Evolutionary conservation across 2,113 vertebrate genomes (phyloP).

Genomic region (Hemiprocne comata): DNA sequence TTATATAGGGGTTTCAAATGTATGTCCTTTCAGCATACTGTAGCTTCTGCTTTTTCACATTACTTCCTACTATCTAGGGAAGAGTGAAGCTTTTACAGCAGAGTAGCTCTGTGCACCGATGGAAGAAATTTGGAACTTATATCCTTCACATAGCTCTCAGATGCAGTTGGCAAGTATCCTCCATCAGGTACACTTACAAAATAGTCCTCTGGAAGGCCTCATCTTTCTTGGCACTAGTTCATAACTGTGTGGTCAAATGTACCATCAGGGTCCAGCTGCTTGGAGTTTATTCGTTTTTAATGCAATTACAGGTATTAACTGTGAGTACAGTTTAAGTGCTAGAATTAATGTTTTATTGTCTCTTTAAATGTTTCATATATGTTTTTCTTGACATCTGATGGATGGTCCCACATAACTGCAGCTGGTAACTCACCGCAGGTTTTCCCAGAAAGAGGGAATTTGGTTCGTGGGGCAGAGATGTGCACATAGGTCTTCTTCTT

Average conservation of each 20-base stretch:
- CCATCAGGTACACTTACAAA: background rate
- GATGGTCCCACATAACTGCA: background rate
- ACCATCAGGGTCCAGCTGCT: accelerated
- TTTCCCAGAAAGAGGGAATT: background rate
- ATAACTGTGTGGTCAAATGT: background rate
- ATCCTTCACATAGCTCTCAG: background rate
- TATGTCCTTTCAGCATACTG: background rate
- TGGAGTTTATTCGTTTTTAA: background rate
- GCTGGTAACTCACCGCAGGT: background rate
- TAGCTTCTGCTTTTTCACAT: background rate
- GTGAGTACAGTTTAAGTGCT: background rate
- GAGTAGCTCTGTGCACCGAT: background rate
- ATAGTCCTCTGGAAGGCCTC: background rate
- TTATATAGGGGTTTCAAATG: background rate
- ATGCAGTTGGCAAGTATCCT: background rate
- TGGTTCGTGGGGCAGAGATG: background rate
- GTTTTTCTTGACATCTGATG: background rate
- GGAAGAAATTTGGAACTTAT: background rate
- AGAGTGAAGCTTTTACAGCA: background rate
- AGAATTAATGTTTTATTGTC: background rate
- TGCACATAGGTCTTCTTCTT: background rate
- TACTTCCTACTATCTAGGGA: background rate
- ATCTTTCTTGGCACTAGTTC: background rate
- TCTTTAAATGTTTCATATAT: background rate
- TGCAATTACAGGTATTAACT: background rate